phyloP scores from a whole-genome alignment of 2,888 invertebrate genomes.

The Salticus scenicus region DNA sequence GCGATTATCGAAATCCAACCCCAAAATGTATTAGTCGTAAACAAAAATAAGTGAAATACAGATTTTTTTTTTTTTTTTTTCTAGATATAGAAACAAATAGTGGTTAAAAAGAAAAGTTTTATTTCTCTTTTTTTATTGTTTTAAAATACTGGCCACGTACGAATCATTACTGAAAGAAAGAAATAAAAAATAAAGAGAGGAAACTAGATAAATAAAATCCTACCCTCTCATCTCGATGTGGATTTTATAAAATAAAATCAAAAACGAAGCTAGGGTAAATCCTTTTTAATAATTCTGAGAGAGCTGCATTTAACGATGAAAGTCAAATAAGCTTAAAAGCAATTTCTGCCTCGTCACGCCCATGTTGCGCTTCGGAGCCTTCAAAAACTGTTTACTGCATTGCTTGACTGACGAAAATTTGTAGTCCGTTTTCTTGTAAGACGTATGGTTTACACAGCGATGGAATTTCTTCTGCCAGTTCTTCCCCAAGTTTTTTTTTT shows the following conservation, averaged over 20 bases:
- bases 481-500: background rate
- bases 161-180: background rate
- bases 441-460: conserved; percentile 25
- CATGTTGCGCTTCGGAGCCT: conserved; percentile 19
- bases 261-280: conserved; percentile 30
- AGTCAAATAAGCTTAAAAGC: conserved; percentile 43
- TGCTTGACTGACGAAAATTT: conserved; percentile 30
- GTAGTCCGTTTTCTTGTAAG: conserved; percentile 30
- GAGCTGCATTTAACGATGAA: background rate
- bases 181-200: background rate
- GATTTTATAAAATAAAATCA: background rate
- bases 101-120: too few relatives aligned
- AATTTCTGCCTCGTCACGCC: conserved; percentile 51
- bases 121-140: too few relatives aligned
- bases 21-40: too few relatives aligned
- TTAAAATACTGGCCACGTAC: too few relatives aligned
- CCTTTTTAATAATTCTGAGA: conserved; percentile 22
- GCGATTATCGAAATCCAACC: too few relatives aligned
- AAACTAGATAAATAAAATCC: too few relatives aligned
- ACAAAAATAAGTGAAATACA: too few relatives aligned
- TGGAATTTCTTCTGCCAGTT: conserved; percentile 9
- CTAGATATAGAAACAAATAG: too few relatives aligned
- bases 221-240: too few relatives aligned
- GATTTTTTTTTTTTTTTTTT: too few relatives aligned
- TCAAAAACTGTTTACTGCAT: conserved; percentile 22